Evolutionary conservation across 1,140 invertebrate genomes (phyloP), one percentile per base, ranked within the genome.

Genomic region (Conopomorpha cramerella): DNA sequence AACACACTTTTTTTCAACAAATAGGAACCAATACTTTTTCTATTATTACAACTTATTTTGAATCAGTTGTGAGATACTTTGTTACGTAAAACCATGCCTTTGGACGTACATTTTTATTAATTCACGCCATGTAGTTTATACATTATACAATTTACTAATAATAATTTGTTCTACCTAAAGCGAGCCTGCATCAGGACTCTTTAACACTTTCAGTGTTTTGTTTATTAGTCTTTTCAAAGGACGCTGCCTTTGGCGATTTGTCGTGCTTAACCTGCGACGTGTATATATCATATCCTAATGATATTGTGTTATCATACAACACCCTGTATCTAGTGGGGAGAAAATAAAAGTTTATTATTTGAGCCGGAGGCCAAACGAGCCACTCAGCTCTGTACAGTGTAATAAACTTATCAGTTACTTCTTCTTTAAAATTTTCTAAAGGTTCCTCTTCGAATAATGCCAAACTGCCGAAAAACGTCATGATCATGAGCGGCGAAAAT

Each of bases 231-330:
- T 7, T 29, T 29, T 11, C 4, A 7, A 11, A 4, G 28, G 13
- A 4, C 10, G 13, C 28, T 11, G 4, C 10, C 4, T 29, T 29
- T 7, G 3, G 6, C 28, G 6, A 11, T 7, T 6, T 29, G 28
- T 6, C 10, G 19, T 90, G 81, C 64, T 88, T 91, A 10, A 94
- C 85, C 57, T 89, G 84, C 8, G 90, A 92, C 13, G 89, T 91
- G 52, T 92, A 93, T 29, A 89, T 71, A 61, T 95, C 92, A 71
- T 92, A 93, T 4, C 89, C 86, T 41, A 94, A 72, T 12, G 89
- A 92, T 49, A 94, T 86, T 6, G 82, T 81, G 62, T 90, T 94
- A 55, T 94, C 92, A 64, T 92, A 94, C 7, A 93, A 70, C 6
- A 94, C 88, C 45, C 92, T 73, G 61, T 85, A 95, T 47, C 78